phyloP scores from a whole-genome alignment of 2,888 invertebrate species.

The Leptopilina myrica region DNA sequence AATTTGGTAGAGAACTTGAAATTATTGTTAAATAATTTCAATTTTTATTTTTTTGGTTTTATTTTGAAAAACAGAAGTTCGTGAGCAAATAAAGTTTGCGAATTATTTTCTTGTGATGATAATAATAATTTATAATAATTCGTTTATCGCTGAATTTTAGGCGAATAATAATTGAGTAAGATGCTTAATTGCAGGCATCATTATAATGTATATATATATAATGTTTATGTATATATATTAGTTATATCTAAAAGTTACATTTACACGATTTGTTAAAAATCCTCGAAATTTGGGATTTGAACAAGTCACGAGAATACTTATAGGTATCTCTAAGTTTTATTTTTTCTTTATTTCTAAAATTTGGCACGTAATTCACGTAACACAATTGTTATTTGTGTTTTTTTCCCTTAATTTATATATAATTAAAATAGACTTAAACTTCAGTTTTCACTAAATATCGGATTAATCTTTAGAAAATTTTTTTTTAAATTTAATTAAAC shows the following conservation, averaged over 20 bases:
- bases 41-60: no score
- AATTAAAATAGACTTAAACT: slow-evolving; percentile 37
- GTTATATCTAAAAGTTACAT: slow-evolving; percentile 5
- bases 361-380: slow-evolving; percentile 76
- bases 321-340: slow-evolving; percentile 21
- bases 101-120: neutral
- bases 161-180: slow-evolving; percentile 14
- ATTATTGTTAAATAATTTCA: neutral
- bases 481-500: no score
- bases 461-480: neutral
- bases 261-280: neutral
- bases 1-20: neutral
- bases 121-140: neutral
- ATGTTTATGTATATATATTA: neutral
- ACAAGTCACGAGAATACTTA: slow-evolving; percentile 22
- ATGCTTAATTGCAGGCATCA: neutral
- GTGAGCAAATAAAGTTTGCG: neutral
- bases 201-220: neutral
- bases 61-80: neutral
- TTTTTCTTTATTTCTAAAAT: slow-evolving; percentile 65
- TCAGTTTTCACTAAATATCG: slow-evolving; percentile 3
- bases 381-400: slow-evolving; percentile 66
- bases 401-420: slow-evolving; percentile 48
- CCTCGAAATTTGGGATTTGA: neutral
- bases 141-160: neutral